Conservation (phyloP, 2,797 vertebrate genomes). For the Gallinago stenura region DNA sequence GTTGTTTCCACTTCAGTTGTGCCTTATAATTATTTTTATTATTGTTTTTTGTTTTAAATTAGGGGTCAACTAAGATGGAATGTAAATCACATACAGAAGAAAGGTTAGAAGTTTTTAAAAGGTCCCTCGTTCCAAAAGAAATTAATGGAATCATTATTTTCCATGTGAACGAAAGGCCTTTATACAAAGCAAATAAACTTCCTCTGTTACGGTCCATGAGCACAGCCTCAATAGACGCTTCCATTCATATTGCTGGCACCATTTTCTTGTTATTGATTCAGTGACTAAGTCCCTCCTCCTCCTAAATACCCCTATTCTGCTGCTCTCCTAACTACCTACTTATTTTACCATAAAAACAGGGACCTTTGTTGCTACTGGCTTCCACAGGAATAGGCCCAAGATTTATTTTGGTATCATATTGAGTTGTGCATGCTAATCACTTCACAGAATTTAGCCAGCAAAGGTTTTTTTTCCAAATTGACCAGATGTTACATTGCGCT, state of each 20-base stretch:
- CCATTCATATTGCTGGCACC: constrained; percentile 54
- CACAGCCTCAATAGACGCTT: constrained; percentile 34
- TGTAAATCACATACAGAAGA: constrained; percentile 17
- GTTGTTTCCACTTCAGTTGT: neutral
- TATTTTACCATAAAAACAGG: constrained; percentile 39
- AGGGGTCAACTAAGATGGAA: neutral
- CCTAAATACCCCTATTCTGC: constrained; percentile 34
- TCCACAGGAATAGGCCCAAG: neutral
- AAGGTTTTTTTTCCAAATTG: neutral
- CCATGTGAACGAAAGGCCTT: constrained; percentile 40
- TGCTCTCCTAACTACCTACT: constrained; percentile 32
- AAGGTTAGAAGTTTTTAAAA: constrained; percentile 43
- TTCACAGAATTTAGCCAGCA: neutral
- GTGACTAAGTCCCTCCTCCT: constrained; percentile 12
- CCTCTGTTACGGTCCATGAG: constrained; percentile 26
- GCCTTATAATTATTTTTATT: neutral
- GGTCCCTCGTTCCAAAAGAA: constrained; percentile 7
- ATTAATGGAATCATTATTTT: constrained; percentile 52
- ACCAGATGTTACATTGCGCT: neutral
- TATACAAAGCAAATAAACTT: constrained; percentile 60
- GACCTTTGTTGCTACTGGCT: neutral
- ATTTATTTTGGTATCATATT: constrained; percentile 22
- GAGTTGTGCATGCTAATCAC: constrained; percentile 18
- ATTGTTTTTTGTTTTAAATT: neutral
- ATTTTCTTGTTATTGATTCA: constrained; percentile 49